Percentiles rank a stretch among this genome's conserved stretches.
Evolutionary conservation across 30 jellyfish, hydroid and myxozoan species (phyloP).

Genomic region (Catostylus mosaicus): DNA sequence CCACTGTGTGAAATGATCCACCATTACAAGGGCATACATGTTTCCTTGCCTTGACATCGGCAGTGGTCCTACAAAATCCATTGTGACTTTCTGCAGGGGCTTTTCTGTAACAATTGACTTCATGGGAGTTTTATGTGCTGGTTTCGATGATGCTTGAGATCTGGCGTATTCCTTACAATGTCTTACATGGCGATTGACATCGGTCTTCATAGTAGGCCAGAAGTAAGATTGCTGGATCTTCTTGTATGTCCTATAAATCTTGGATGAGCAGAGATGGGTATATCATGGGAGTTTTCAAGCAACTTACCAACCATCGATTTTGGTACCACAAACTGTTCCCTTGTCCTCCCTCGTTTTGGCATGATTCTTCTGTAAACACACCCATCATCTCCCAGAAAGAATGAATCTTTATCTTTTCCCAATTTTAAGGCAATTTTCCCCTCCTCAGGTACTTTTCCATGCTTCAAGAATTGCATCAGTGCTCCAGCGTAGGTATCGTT

Average conservation of each 20-base stretch:
- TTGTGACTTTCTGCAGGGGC: constrained; percentile 50
- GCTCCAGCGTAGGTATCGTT: constrained; percentile 50
- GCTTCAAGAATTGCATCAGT: constrained; percentile 8
- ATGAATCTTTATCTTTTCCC: constrained; percentile 29
- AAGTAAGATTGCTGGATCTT: constrained; percentile 26
- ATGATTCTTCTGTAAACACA: constrained; percentile 27
- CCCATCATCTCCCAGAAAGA: constrained; percentile 45
- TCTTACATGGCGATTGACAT: constrained; percentile 33
- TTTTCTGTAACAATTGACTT: constrained; percentile 41
- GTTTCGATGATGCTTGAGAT: constrained; percentile 34
- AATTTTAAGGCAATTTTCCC: constrained; percentile 9
- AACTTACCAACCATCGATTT: constrained; percentile 42
- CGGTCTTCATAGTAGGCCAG: constrained; percentile 57
- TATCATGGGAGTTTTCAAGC: constrained; percentile 33
- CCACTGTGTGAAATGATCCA: constrained; percentile 43
- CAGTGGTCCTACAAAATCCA: constrained; percentile 49
- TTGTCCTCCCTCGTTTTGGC: constrained; percentile 33
- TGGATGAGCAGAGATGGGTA: constrained; percentile 31
- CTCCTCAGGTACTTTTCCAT: constrained; percentile 28
- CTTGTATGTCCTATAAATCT: constrained; percentile 40
- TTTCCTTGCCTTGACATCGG: constrained; percentile 38
- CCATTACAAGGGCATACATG: constrained; percentile 15
- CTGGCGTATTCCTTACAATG: constrained; percentile 13
- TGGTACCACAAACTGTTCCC: constrained; percentile 58
- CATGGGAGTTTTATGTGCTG: constrained; percentile 53